Conservation (phyloP, 2,797 vertebrate genomes). For the Anabacerthia variegaticeps region DNA sequence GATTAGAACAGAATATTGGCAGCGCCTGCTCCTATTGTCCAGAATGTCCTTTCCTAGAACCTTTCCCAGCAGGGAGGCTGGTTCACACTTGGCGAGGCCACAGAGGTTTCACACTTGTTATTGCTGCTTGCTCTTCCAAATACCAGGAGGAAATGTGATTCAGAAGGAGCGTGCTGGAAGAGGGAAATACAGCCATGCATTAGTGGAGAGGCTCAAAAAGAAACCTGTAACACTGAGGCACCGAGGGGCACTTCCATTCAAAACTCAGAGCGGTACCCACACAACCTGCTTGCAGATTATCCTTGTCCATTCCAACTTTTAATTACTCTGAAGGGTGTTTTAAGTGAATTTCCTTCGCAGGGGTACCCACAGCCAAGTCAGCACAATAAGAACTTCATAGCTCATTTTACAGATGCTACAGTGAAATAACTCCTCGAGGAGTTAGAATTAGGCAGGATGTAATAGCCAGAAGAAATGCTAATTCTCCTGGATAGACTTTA, state of each 20-base stretch:
- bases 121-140: background rate
- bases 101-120: background rate
- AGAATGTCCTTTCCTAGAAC: slow-evolving; percentile 21
- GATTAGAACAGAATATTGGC: background rate
- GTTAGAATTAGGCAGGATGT: slow-evolving; percentile 1
- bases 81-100: background rate
- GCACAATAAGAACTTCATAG: background rate
- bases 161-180: background rate
- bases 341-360: background rate
- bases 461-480: slow-evolving; percentile 5
- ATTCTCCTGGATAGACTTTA: background rate
- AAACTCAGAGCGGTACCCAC: background rate
- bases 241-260: background rate
- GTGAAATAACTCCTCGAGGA: slow-evolving; percentile 23
- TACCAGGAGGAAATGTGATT: slow-evolving; percentile 1
- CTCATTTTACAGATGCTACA: background rate
- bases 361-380: background rate
- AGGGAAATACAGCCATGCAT: background rate
- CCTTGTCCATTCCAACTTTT: background rate
- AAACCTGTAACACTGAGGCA: background rate
- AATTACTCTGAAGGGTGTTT: background rate
- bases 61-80: slow-evolving; percentile 26
- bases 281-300: background rate
- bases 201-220: background rate
- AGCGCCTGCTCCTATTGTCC: slow-evolving; percentile 3